A percentile compares a stretch with the other conserved stretches of the same genome.
Evolutionary conservation across 2,797 vertebrate species (phyloP).

Genomic region (Characodon lateralis): DNA sequence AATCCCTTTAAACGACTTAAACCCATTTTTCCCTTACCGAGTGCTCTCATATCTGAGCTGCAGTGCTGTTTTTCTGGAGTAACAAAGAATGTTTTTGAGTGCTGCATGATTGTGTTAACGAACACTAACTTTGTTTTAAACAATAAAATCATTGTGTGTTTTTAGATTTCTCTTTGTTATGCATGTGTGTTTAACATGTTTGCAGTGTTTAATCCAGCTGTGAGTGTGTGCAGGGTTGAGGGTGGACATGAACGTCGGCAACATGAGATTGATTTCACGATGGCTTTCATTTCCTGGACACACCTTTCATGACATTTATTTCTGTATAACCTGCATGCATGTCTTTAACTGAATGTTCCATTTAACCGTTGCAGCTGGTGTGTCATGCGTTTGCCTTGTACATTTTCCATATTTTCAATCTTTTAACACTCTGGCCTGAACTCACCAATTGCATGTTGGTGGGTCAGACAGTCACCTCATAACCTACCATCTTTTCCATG

Average conservation of each 20-base stretch:
- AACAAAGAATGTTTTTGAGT: slow-evolving; percentile 63
- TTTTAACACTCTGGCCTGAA: slow-evolving; percentile 42
- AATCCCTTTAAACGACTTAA: slow-evolving; percentile 1
- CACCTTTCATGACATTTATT: slow-evolving; percentile 42
- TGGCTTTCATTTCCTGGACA: slow-evolving; percentile 55
- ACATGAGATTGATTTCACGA: slow-evolving; percentile 66
- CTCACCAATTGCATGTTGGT: slow-evolving; percentile 75
- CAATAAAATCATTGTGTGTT: slow-evolving; percentile 13
- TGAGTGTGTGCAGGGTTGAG: slow-evolving; percentile 31
- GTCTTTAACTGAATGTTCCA: slow-evolving; percentile 30
- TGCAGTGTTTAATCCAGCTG: slow-evolving; percentile 32
- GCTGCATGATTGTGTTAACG: slow-evolving; percentile 67
- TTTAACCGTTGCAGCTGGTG: slow-evolving; percentile 46
- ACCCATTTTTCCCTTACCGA: slow-evolving; percentile 21
- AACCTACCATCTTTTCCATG: slow-evolving; percentile 76
- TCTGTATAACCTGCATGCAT: slow-evolving; percentile 62
- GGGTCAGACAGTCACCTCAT: slow-evolving; percentile 50
- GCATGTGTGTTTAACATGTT: slow-evolving; percentile 65
- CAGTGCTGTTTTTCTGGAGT: slow-evolving; percentile 83
- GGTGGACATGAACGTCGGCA: slow-evolving; percentile 42
- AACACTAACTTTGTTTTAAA: slow-evolving; percentile 53
- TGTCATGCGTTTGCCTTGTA: slow-evolving; percentile 32
- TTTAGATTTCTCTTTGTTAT: slow-evolving; percentile 46
- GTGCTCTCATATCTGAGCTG: slow-evolving; percentile 75
- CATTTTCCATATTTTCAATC: slow-evolving; percentile 27